These are phyloP conservation scores for Alcis repandata DNA, from an alignment of 2,888 invertebrate genomes.

Conservation along the genomic window DNA sequence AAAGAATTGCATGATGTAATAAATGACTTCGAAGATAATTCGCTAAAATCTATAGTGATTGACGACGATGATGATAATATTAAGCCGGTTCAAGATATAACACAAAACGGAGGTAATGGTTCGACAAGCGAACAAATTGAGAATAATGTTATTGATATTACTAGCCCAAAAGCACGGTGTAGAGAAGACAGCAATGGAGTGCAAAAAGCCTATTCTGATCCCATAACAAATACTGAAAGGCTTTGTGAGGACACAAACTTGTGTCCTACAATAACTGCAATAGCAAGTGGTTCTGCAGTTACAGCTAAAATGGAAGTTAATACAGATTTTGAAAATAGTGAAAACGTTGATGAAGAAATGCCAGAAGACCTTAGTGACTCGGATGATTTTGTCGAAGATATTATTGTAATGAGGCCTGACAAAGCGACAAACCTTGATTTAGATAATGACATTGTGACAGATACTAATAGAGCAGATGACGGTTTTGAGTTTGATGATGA, in stretches of 20 bases:
- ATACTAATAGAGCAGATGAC: slow-evolving; percentile 63
- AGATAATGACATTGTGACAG: slow-evolving; percentile 33
- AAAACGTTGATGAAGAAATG: background rate
- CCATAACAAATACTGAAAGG: background rate
- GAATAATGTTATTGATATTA: slow-evolving; percentile 14
- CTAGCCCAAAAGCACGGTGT: background rate
- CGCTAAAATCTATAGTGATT: slow-evolving; percentile 35
- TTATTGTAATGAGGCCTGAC: background rate
- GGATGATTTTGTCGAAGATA: slow-evolving; percentile 5
- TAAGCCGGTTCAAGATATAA: background rate
- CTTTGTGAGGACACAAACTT: background rate
- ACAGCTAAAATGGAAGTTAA: slow-evolving; percentile 14
- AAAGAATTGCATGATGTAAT: background rate
- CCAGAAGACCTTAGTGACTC: background rate
- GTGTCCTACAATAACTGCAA: slow-evolving; percentile 1
- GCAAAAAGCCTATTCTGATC: background rate
- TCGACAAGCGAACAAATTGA: background rate
- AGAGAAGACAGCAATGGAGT: background rate
- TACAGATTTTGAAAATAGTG: slow-evolving; percentile 2
- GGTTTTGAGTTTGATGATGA: slow-evolving; percentile 53
- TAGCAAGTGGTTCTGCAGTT: slow-evolving; percentile 5
- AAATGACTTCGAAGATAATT: background rate
- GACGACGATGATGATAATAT: slow-evolving; percentile 36
- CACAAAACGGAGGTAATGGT: background rate
- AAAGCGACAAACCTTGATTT: background rate